Evolutionary conservation across 2,888 invertebrate genomes (phyloP).

Genomic region (Leptopilina drosophilae): DNA sequence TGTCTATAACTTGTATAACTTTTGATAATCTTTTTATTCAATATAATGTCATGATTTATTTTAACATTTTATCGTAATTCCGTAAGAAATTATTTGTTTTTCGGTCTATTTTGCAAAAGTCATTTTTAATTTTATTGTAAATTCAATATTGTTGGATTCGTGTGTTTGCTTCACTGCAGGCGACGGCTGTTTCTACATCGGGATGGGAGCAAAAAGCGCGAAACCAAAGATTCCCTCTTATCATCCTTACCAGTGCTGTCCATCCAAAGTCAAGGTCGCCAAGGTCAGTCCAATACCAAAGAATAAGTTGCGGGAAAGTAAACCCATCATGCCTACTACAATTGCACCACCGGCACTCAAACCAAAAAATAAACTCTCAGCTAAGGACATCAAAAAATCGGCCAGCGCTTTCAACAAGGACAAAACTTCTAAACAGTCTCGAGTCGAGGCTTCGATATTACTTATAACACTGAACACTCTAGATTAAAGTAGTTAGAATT

Average conservation of each 20-base stretch:
- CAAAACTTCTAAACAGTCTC: slow-evolving; percentile 63
- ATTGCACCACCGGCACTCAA: slow-evolving; percentile 68
- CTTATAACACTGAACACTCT: too few relatives aligned
- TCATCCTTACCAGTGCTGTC: slow-evolving; percentile 96
- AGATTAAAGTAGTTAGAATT: too few relatives aligned
- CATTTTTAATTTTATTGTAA: slow-evolving; percentile 35
- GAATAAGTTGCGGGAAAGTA: slow-evolving; percentile 56
- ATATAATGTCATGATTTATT: slow-evolving; percentile 13
- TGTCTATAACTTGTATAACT: not conserved
- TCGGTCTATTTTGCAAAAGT: slow-evolving; percentile 47
- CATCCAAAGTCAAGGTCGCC: slow-evolving; percentile 89
- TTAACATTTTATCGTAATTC: slow-evolving; percentile 44
- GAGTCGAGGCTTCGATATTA: slow-evolving; percentile 77
- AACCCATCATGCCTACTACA: slow-evolving; percentile 64
- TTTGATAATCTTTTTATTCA: not conserved
- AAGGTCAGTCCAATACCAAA: slow-evolving; percentile 80
- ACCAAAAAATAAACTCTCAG: slow-evolving; percentile 76
- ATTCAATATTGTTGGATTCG: slow-evolving; percentile 70
- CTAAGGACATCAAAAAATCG: slow-evolving; percentile 76
- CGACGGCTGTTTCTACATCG: slow-evolving; percentile 98
- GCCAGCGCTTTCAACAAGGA: slow-evolving; percentile 65
- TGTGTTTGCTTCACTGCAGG: slow-evolving; percentile 94
- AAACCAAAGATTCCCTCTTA: slow-evolving; percentile 86
- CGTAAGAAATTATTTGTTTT: slow-evolving; percentile 23
- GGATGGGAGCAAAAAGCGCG: slow-evolving; percentile 91